Evolutionary conservation across 2,797 vertebrate species (phyloP).

Genomic region (Smutsia temminckii): DNA sequence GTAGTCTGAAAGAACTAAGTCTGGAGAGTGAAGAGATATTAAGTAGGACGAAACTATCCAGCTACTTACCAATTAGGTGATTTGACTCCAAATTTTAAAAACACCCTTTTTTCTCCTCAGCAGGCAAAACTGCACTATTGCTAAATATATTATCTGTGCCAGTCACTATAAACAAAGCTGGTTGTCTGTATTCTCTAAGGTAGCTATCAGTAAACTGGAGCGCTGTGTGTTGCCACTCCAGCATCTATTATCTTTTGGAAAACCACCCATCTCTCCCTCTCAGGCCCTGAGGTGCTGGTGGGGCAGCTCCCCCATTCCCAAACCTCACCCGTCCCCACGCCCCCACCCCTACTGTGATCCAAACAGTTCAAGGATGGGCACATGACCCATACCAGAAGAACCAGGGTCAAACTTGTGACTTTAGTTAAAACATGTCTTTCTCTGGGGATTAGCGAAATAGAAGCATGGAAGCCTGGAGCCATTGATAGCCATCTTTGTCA

Average conservation of each 20-base stretch:
- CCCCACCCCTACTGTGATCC: not conserved
- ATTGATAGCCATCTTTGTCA: not conserved
- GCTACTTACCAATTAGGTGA: not conserved
- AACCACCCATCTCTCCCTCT: not conserved
- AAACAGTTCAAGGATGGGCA: not conserved
- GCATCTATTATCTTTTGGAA: not conserved
- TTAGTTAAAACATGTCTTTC: not conserved
- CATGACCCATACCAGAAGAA: not conserved
- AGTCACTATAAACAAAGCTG: no score
- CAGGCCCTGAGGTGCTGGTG: no score
- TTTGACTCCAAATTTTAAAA: not conserved
- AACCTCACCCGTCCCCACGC: no score
- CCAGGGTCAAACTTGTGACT: not conserved
- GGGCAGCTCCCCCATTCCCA: not conserved
- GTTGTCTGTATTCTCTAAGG: not conserved
- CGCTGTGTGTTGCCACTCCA: rapidly evolving
- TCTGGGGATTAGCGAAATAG: not conserved
- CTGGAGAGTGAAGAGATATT: not conserved
- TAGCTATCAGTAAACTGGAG: not conserved
- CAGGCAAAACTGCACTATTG: not conserved
- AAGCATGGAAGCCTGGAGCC: not conserved
- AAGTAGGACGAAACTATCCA: not conserved
- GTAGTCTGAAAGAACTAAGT: not conserved
- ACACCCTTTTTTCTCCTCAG: not conserved
- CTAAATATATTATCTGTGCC: not conserved